Base-by-base conservation (phyloP, 2,113 vertebrate species). In the Nipponia nippon region DNA sequence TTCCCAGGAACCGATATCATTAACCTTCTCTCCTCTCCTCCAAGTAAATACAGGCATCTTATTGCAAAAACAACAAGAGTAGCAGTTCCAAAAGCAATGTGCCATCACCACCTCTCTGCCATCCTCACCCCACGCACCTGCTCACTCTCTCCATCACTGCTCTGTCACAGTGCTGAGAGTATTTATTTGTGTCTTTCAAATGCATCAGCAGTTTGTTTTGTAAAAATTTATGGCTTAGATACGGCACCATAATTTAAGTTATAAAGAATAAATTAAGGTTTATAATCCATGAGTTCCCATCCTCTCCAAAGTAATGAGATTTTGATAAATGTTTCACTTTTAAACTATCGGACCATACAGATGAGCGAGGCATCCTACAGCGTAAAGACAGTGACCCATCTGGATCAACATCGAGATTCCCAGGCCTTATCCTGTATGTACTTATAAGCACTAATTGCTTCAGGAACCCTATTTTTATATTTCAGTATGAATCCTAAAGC, bases 31-130 rank as follows among this genome's bases (percentile, higher is more conserved):
- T 95, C 92, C 91, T 96, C 89, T 82, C 42, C 78, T 89, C 86
- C 16, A 13, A 84, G 85, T 42, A 95, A 96, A 93, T 56, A 87
- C 5, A 4, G 80, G 97, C 92, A 80, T 97, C 87, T 63, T 47
- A 27, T 97, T 98, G 95, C 96, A 95, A 97, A 96, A 94, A 58
- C 85, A 97, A 96, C 89, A 97, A 9, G 87, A 90, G 96, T 21
- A 58, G 90, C 65, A 44, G 92, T 75, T 94, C 92, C 79, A 66
- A 96, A 72, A 92, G 91, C 95, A 18, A 50, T 5, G 76, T 92
- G 94, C 84, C 95, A 61, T 72, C 59, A 71, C 30, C 84, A 69
- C 26, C 94, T 71, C 87, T 69, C 87, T 77, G 69, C 92, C 66
- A 56, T 42, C 69, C 82, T 95, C 85, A 63, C 72, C 89, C 93